Evolutionary conservation across 2,113 vertebrate species (phyloP), one percentile per base, ranked within the genome.

Genomic region (Erythrocercus mccallii): DNA sequence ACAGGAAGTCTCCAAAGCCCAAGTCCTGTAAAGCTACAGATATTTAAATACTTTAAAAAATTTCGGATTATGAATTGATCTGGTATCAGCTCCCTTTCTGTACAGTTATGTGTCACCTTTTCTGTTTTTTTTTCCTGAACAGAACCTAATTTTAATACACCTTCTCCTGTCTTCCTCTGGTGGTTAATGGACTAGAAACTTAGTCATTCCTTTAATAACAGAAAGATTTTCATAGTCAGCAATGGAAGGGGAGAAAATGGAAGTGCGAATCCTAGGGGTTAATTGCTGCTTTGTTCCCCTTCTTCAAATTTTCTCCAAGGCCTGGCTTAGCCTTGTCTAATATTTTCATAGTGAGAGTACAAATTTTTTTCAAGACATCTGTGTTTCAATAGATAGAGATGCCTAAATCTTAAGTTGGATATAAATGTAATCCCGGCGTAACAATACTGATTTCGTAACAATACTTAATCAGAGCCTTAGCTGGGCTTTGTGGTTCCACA

Each of bases 141-240:
- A 84, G 78, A 74, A 56, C 12, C 15, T 64, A 5, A 23, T 86
- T 73, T 84, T 90, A 61, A 64, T 70, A 16, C n/a, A 54, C 35
- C 30, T 84, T 83, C 50, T 95, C 22, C 45, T 3, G 1, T 61
- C 68, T 92, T 50, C 23, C 33, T 70, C 48, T 78, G 42, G 30
- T 94, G 86, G 76, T 91, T 91, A 95, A 91, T 89, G 86, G 69
- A 64, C 77, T 94, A 86, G 92, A 94, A 95, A 86, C 88, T 62
- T 50, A 56, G 27, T 68, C 53, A 51, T 77, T 86, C 31, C 44
- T 77, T 51, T 68, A 86, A 58, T 86, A 76, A 58, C 37, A 77
- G 71, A 35, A 66, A 35, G 61, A 76, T 76, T 58, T 86, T 58
- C 88, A 86, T 57, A 96, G 72, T 92, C 88, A 94, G 69, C 83